Evolutionary conservation across 2,113 vertebrate species (phyloP), one percentile per base, ranked within the genome.

Genomic region (Carassius carassius): DNA sequence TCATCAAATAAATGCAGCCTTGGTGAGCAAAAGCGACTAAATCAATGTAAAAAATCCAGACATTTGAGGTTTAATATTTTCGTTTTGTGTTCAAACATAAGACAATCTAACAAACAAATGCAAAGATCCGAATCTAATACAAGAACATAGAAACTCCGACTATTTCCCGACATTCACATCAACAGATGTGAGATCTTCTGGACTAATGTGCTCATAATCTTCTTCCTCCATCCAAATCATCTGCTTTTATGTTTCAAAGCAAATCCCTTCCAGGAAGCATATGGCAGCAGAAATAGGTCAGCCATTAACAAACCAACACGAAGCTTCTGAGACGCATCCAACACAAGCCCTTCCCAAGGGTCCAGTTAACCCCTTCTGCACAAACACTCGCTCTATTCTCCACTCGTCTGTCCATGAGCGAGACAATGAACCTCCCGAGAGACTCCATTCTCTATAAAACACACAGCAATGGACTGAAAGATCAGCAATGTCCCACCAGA

Each of bases 241-340:
- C 78, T 84, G 21, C 13, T 76, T 87, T 91, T 89, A 93, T 82
- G 67, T 88, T 90, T 94, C 94, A 90, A 91, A 93, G 92, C 91
- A 94, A 94, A 94, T 94, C 93, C 65, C 83, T 96, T 96, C 94
- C 94, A 96, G 94, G 94, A 97, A 95, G 93, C 95, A 96, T 95
- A 95, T 95, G 96, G 96, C 92, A 94, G 92, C 92, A 92, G 95
- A 97, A 97, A 91, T 96, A 97, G 95, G 96, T 97, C 96, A 98
- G 95, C 95, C 94, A 96, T 96, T 96, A 96, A 96, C 96, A 94
- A 96, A 95, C 94, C 93, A 95, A 95, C 94, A 95, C 90, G 94
- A 94, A 93, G 94, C 93, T 91, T 92, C 91, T 92, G 92, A 92
- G 92, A 93, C 95, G 65, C 92, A 94, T 92, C 92, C 94, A 95